Evolutionary conservation across 2,888 invertebrate genomes (phyloP).

Genomic region (Tenthredo mesomela): DNA sequence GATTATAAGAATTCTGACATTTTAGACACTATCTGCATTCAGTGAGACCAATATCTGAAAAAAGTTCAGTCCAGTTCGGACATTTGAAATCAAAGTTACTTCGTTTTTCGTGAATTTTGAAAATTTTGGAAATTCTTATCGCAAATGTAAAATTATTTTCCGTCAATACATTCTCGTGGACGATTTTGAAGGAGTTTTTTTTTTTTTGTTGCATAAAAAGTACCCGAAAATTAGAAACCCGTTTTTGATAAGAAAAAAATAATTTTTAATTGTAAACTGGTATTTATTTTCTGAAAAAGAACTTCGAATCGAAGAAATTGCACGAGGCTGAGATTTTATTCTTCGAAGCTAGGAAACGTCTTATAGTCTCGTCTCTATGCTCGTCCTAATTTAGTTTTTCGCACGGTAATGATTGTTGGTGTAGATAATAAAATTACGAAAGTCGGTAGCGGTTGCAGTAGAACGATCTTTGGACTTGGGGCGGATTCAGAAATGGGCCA

Average conservation of each 20-base stretch:
- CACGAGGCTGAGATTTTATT: not conserved
- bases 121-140: too few relatives aligned
- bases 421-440: not conserved
- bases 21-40: too few relatives aligned
- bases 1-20: too few relatives aligned
- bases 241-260: not conserved
- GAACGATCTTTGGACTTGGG: conserved; percentile 45
- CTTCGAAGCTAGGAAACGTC: not conserved
- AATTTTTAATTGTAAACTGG: not conserved
- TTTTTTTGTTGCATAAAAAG: not conserved
- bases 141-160: too few relatives aligned
- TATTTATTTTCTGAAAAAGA: too few relatives aligned
- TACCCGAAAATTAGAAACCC: not conserved
- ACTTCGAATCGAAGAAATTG: not conserved
- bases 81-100: not conserved
- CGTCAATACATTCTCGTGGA: too few relatives aligned
- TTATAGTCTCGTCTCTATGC: not conserved
- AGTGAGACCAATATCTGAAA: too few relatives aligned
- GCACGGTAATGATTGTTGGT: not conserved
- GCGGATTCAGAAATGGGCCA: conserved; percentile 54
- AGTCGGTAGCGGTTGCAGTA: not conserved
- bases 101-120: too few relatives aligned
- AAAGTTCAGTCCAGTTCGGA: not conserved
- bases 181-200: not conserved
- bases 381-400: not conserved